Base-by-base conservation (phyloP, 2,113 vertebrate species). In the Chauna torquata region DNA sequence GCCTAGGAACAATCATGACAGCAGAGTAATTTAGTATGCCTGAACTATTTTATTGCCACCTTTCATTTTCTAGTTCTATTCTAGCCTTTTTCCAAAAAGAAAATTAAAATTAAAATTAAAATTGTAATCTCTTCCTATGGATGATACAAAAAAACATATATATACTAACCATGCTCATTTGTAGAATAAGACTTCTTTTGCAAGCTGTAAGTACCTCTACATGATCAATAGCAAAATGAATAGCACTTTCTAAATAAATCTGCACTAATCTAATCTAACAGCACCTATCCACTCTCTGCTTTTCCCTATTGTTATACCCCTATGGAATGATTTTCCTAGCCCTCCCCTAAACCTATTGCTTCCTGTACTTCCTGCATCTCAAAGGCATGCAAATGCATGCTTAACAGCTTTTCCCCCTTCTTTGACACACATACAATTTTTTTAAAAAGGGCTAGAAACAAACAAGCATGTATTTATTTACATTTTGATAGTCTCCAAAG, bases 341-440 rank as follows among this genome's bases (percentile, higher is more conserved):
- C 87, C 87, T 92, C 38, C 78, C 84, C 75, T 77, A 90, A 94
- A 71, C 38, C 55, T 44, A 0, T 88, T 82, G 54, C 84, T 97
- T 97, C 96, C 96, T 94, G 89, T 82, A 83, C 64, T 45, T 90
- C 85, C 59, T 96, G 84, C 89, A 95, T 97, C 84, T 97, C 96
- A 96, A 97, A 97, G 93, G 55, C 4, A 95, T 94, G 91, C 47
- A 97, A 95, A 96, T 74, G 50, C 92, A 91, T 62, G 55, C 32
- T 62, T 75, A 83, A 94, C 72, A 88, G 92, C 49, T 95, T 94
- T 89, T 27, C 54, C 40, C 36, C 74, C 45, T 87, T 71, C 91
- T 91, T 92, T 95, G 74, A 95, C 87, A 69, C 75, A 19, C 16
- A 25, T 17, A 57, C 55, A 16, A 32, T 61, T 5, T 4, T 62